phyloP scores from a whole-genome alignment of 92 coral and sea anemone genomes.

The Bergia puertoricense region DNA sequence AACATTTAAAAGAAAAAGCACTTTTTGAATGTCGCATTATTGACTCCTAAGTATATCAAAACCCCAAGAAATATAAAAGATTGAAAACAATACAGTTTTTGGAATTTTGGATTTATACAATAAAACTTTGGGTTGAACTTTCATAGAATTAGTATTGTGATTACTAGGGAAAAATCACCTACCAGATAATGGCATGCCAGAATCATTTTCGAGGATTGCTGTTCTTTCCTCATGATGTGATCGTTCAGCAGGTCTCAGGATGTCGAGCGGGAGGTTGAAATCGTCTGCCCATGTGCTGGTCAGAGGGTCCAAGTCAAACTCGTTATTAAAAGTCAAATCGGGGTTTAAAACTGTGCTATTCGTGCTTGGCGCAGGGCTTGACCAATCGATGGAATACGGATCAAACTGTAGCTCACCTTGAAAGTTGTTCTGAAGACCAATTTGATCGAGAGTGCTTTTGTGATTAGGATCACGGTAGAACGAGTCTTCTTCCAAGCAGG shows the following conservation, averaged over 20 bases:
- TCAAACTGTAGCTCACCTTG: slow-evolving; percentile 61
- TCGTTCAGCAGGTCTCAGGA: slow-evolving; percentile 51
- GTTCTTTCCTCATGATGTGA: slow-evolving; percentile 25
- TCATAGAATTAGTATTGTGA: background rate
- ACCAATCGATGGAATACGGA: slow-evolving; percentile 75
- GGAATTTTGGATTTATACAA: background rate
- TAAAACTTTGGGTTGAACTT: too few species aligned
- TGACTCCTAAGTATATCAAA: background rate
- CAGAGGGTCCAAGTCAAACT: slow-evolving; percentile 66
- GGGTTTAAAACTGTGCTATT: slow-evolving; percentile 49
- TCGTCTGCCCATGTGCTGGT: slow-evolving; percentile 54
- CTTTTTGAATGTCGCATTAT: background rate
- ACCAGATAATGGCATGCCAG: slow-evolving; percentile 62
- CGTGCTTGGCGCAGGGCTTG: slow-evolving; percentile 41
- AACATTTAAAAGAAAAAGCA: background rate
- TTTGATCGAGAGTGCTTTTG: slow-evolving; percentile 52
- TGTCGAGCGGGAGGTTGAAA: slow-evolving; percentile 63
- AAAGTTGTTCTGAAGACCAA: slow-evolving; percentile 45
- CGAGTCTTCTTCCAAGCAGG: slow-evolving; percentile 29
- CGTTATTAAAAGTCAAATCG: slow-evolving; percentile 39
- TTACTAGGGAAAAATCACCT: background rate
- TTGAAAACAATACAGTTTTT: background rate
- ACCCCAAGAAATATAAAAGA: background rate
- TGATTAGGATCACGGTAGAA: slow-evolving; percentile 36
- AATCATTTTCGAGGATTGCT: slow-evolving; percentile 48